Base-by-base conservation (phyloP, 2,797 vertebrate species). In the Mus caroli region DNA sequence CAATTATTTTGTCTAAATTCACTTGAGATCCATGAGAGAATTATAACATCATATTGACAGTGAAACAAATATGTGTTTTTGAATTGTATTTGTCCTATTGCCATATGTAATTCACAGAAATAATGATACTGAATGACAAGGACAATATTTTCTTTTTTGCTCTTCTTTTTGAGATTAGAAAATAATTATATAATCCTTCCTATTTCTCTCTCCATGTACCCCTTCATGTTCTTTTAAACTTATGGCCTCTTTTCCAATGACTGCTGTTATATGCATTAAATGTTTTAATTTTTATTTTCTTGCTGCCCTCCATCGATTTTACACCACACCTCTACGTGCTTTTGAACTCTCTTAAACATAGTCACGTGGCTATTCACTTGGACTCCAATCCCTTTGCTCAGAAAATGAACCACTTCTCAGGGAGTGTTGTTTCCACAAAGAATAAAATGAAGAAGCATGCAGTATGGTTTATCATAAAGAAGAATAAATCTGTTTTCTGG, bases 361-460 rank as follows among this genome's bases (percentile, higher is more conserved):
- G 96, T 96, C 83, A 67, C 17, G 1, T 40, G 40, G 76, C 86
- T 84, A 67, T 89, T 79, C 93, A 73, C 95, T 88, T 94, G 80
- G 96, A 96, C 96, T 85, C 71, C 88, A 95, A 93, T 97, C 89
- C 91, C 96, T 91, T 94, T 96, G 96, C 94, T 98, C 97, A 94
- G 97, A 97, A 98, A 98, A 94, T 93, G 87, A 96, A 0, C 3
- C 91, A 83, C 94, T 98, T 97, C 96, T 96, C 95, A 93, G 95
- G 93, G 92, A 60, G 37, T 92, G n/a, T 86, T 93, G 60, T 94
- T 77, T 78, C 62, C 83, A 87, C 40, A 96, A 95, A 92, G 58
- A 92, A 46, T 85, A 90, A 97, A 97, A 97, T 88, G 97, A 88
- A 84, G 75, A 95, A 58, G 62, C 97, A 78, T 94, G 79, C 92